Base-by-base conservation (phyloP, 2,888 invertebrate species). In the Spodoptera littoralis region DNA sequence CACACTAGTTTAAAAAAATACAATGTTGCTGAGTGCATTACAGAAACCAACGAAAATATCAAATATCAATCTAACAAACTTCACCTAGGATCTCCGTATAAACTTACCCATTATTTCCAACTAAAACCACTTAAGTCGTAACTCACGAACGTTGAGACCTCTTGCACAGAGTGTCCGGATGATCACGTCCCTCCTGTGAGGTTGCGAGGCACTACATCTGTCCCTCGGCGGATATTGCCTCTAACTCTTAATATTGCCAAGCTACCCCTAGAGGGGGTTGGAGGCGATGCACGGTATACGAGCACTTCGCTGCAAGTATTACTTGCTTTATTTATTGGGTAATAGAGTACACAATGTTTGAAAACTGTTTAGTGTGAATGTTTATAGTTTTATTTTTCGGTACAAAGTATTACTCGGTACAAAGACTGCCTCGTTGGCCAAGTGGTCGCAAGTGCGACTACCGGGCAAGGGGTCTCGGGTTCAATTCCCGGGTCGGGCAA, bases 221-320 rank as follows among this genome's bases (percentile, higher is more conserved):
- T 60, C 64, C 65, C 66, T 46, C 51, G 56, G 81, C 82, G 89
- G 88, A 89, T 88, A 89, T 90, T 89, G 83, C 77, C 83, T 80
- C 80, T 84, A 75, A 76, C 72, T 76, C 75, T 65, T 78, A 74
- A 75, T 76, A 67, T 60, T 65, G 51, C 48, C 51, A 2, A 66
- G 47, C 49, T 50, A 3, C 53, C 49, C 49, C 51, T 30, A 12
- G 22, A 1, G 45, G n/a, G 54, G 70, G 69, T 11, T 27, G 27
- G 54, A 42, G 50, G 50, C 46, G 51, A 9, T 56, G 54, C 54
- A 52, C 24, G 52, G 45, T 42, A 13, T 45, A 54, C 57, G 46
- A 13, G 52, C 57, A 52, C 54, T 72, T 48, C 30, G 49, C 5
- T 2, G 46, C 11, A 22, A 46, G 49, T 12, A 36, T 13, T 54